Percentiles rank a stretch among this genome's conserved stretches.
These are phyloP conservation scores for Centropyge bicolor DNA, from an alignment of 2,797 vertebrate species.

Conservation along the genomic window DNA sequence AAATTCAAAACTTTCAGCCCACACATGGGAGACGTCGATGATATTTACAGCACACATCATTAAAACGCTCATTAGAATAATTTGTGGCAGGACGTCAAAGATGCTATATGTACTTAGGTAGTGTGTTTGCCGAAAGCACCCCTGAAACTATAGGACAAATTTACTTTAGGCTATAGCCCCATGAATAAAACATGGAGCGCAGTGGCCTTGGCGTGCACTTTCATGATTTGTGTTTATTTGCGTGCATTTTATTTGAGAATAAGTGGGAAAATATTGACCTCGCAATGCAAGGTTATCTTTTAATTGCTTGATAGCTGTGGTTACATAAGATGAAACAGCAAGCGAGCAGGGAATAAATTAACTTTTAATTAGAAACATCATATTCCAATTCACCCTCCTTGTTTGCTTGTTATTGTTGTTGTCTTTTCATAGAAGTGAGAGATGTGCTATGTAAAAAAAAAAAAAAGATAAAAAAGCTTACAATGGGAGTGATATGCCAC, in stretches of 20 bases:
- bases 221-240: slow-evolving; percentile 57
- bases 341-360: slow-evolving; percentile 65
- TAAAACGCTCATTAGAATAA: slow-evolving; percentile 49
- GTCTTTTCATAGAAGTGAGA: slow-evolving; percentile 43
- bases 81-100: slow-evolving; percentile 26
- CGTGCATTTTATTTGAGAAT: slow-evolving; percentile 56
- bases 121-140: slow-evolving; percentile 41
- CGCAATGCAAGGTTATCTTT: slow-evolving; percentile 66
- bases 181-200: slow-evolving; percentile 65
- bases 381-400: slow-evolving; percentile 65
- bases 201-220: slow-evolving; percentile 38
- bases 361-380: slow-evolving; percentile 77
- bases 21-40: background rate
- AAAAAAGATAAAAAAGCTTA: background rate
- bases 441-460: background rate
- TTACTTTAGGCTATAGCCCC: slow-evolving; percentile 47
- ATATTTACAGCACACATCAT: slow-evolving; percentile 31
- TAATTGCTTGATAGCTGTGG: slow-evolving; percentile 69
- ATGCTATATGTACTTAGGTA: slow-evolving; percentile 25
- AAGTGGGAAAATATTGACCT: slow-evolving; percentile 70
- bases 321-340: slow-evolving; percentile 66
- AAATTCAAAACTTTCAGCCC: background rate
- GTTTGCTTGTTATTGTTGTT: slow-evolving; percentile 61
- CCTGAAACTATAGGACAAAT: slow-evolving; percentile 45
- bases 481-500: slow-evolving; percentile 12